Evolutionary conservation across 2,797 vertebrate species (phyloP), one percentile per base, ranked within the genome.

Genomic region (Enteromius unitaeniatus): DNA sequence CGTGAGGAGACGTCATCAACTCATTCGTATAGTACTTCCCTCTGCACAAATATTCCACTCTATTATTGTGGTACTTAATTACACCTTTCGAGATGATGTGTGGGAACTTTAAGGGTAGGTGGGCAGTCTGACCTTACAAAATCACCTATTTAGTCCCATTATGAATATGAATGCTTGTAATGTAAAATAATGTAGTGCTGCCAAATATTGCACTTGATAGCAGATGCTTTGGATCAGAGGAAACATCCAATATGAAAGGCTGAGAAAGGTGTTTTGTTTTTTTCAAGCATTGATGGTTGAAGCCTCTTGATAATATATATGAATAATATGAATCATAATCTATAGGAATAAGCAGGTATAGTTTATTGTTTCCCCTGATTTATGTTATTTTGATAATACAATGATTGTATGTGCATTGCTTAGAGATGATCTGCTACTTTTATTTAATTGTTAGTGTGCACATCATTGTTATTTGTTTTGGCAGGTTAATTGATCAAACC

Each of bases 71-170:
- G 31, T 10, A 19, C 55, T 64, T 21, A 26, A 55, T 55, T 51
- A 31, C 65, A 80, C n/a, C 6, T 60, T 40, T 69, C 68, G 14
- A 81, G 53, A 72, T 62, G 40, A 72, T 72, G 51, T 47, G 28
- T 34, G 26, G 37, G 23, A 13, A 58, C 37, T 60, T 42, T 58
- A 42, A 45, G n/a, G 74, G 74, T 40, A 23, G 65, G 15, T n/a
- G 45, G 51, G 17, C 64, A 26, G 47, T 49, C 47, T 40, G 13
- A 55, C 49, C 31, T 79, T 55, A 40, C 21, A 68, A 53, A 79
- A 19, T n/a, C 40, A 78, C 74, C 53, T 60, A 2, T 58, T 21
- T 69, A 9, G 14, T 14, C 49, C 10, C 53, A 60, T 72, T 72
- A 28, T 80, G 64, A 53, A 26, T 53, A 49, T 23, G n/a, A 28